These are phyloP conservation scores for Drosophila putrida DNA, from an alignment of 2,888 invertebrate genomes.

Conservation along the genomic window DNA sequence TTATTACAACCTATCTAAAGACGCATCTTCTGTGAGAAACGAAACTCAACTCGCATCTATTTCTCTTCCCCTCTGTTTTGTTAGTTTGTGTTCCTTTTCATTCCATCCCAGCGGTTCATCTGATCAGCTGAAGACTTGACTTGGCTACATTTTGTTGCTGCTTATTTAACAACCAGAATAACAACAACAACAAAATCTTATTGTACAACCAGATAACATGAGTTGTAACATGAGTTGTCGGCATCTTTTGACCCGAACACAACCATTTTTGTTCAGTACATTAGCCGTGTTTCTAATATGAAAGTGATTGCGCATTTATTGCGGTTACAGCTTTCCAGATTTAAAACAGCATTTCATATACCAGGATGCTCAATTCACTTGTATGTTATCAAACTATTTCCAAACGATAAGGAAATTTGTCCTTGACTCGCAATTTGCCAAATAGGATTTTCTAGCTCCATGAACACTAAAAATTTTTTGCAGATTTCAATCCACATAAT, in stretches of 20 bases:
- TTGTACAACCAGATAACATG: conserved; percentile 42
- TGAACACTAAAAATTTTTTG: not conserved
- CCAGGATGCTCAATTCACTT: no score
- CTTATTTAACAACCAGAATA: conserved; percentile 54
- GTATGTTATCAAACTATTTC: no score
- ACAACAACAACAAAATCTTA: conserved; percentile 23
- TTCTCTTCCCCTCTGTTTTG: not conserved
- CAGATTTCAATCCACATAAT: conserved; percentile 2
- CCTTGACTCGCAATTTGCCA: not conserved
- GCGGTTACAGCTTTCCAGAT: not conserved
- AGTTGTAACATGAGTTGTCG: conserved; percentile 48
- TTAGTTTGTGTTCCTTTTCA: not conserved
- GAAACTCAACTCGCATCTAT: conserved; percentile 28
- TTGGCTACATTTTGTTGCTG: conserved; percentile 37
- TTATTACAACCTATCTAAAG: conserved; percentile 38
- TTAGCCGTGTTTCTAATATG: not conserved
- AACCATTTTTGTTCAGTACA: conserved; percentile 14
- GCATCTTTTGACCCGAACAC: conserved; percentile 46
- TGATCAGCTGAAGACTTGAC: conserved; percentile 20
- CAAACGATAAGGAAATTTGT: not conserved
- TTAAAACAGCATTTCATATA: not conserved
- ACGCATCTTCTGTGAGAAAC: conserved; percentile 46
- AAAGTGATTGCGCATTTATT: not conserved
- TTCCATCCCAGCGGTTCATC: conserved; percentile 16
- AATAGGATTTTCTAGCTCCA: not conserved